Evolutionary conservation across 2,888 invertebrate genomes (phyloP).

Genomic region (Argynnis bischoffii): DNA sequence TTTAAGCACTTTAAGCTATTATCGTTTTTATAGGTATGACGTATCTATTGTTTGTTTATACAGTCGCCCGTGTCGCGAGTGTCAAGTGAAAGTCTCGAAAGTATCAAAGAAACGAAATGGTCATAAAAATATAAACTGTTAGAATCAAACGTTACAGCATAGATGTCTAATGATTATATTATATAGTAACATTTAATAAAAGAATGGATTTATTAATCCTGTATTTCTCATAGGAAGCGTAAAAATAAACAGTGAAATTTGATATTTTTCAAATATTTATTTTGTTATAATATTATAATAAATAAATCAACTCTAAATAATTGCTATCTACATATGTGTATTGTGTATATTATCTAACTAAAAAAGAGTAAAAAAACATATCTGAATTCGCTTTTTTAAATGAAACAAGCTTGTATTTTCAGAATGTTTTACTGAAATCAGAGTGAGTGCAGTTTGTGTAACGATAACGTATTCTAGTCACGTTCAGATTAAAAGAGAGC

Average conservation of each 20-base stretch:
- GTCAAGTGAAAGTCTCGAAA: conserved; percentile 70
- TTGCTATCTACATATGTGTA: too few relatives aligned
- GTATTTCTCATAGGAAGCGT: neutral
- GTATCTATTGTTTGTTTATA: conserved; percentile 45
- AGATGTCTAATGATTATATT: neutral
- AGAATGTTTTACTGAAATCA: conserved; percentile 12
- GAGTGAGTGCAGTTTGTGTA: conserved; percentile 11
- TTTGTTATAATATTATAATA: neutral
- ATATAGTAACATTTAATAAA: neutral
- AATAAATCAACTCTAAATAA: too few relatives aligned
- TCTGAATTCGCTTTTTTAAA: conserved; percentile 8
- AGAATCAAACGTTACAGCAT: conserved; percentile 31
- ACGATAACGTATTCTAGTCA: conserved; percentile 14
- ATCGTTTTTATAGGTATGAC: conserved; percentile 17
- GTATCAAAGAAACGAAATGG: conserved; percentile 52
- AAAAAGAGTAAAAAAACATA: neutral
- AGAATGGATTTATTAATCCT: neutral
- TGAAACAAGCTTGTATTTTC: conserved; percentile 16
- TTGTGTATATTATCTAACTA: neutral
- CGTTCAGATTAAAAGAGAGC: conserved; percentile 19
- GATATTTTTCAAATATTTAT: neutral
- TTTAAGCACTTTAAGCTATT: neutral
- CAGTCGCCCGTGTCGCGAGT: conserved; percentile 43
- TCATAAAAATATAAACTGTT: conserved; percentile 42
- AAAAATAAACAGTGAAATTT: neutral